Conservation (phyloP, 2,888 invertebrate species). For the Cryptocephalus moraei region DNA sequence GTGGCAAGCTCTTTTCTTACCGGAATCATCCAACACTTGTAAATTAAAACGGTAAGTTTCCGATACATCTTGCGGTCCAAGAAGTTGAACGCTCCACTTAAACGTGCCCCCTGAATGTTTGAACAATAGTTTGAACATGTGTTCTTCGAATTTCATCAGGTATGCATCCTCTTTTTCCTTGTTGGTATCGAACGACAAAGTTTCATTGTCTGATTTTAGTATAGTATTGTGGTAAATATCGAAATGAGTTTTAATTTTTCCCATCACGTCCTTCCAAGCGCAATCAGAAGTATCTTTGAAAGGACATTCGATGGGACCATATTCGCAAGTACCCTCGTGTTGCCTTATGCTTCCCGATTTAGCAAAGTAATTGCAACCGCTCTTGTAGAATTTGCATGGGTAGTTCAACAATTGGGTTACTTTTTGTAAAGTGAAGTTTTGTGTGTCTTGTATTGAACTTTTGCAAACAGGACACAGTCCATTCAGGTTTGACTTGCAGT, state of each 20-base stretch:
- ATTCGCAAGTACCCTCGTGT: slow-evolving; percentile 18
- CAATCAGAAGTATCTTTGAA: slow-evolving; percentile 3
- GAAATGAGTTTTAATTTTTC: not conserved
- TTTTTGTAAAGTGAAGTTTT: slow-evolving; percentile 27
- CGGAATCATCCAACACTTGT: no score
- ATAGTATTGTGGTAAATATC: not conserved
- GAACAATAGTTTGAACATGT: no score
- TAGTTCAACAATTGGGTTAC: slow-evolving; percentile 22
- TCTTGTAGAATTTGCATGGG: slow-evolving; percentile 26
- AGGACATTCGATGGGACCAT: slow-evolving; percentile 19
- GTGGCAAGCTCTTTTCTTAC: no score
- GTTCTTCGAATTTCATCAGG: no score
- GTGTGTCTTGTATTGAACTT: slow-evolving; percentile 19
- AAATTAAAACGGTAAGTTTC: no score
- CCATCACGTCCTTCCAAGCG: slow-evolving; percentile 3
- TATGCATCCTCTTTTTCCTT: no score
- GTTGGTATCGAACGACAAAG: no score
- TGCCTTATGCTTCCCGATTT: slow-evolving; percentile 15
- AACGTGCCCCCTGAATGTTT: no score
- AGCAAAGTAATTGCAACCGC: slow-evolving; percentile 18
- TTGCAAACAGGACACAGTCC: slow-evolving; percentile 25
- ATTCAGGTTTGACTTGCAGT: slow-evolving; percentile 11
- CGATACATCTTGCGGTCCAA: no score
- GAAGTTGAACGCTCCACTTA: no score
- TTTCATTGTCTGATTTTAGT: not conserved